These are phyloP conservation scores for Muscicapa comitata DNA, from an alignment of 2,797 vertebrate genomes.

Conservation along the genomic window DNA sequence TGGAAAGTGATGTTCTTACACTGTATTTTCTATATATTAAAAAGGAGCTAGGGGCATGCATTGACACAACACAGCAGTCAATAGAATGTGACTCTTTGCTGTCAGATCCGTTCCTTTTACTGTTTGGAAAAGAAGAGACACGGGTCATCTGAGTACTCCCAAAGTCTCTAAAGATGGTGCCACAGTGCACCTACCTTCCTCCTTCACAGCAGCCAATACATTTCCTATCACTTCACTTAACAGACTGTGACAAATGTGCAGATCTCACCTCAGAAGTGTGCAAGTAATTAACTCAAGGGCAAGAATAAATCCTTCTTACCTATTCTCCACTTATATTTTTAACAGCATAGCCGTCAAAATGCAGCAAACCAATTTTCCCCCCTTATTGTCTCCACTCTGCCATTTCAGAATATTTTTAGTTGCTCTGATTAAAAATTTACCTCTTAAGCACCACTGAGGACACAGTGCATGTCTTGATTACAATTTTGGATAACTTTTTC, in stretches of 20 bases:
- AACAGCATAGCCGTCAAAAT: neutral
- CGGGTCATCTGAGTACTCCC: neutral
- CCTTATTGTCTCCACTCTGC: neutral
- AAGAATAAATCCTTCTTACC: neutral
- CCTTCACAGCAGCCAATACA: neutral
- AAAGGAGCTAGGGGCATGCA: neutral
- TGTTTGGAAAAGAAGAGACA: neutral
- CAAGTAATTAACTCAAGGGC: constrained; percentile 21
- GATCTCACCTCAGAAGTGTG: neutral
- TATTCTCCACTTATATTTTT: neutral
- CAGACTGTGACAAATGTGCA: neutral
- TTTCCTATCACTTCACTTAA: neutral
- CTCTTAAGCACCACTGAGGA: constrained; percentile 37
- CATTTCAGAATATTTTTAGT: constrained; percentile 42
- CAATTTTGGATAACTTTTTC: neutral
- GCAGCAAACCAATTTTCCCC: neutral
- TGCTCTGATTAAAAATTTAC: constrained; percentile 65
- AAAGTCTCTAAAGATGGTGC: neutral
- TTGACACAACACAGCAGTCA: neutral
- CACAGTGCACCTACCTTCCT: neutral
- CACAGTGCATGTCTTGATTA: constrained; percentile 13
- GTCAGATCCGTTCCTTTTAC: neutral
- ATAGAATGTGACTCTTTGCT: neutral
- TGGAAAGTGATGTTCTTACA: neutral
- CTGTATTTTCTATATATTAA: neutral